Base-by-base conservation (phyloP, 2,113 vertebrate genomes). In the Solea senegalensis region DNA sequence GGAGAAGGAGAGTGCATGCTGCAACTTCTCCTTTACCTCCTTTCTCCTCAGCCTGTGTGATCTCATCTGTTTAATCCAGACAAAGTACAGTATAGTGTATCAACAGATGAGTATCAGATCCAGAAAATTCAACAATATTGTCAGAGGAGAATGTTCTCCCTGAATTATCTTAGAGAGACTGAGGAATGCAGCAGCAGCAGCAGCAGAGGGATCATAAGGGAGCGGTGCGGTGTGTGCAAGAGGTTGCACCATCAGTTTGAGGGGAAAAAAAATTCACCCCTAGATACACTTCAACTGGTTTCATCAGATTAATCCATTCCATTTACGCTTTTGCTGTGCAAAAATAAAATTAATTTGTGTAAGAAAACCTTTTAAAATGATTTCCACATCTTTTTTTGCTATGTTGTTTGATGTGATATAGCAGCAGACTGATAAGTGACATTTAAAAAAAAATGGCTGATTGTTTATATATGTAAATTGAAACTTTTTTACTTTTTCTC, bases 181-280 rank as follows among this genome's bases (percentile, higher is more conserved):
- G 41, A 69, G 57, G 63, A 65, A 80, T 61, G 61, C 52, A 59
- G 62, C 16, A 27, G 40, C 52, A 59, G 62, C 16, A 27, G 40
- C 50, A 34, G 28, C 40, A 7, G 61, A 21, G 34, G 34, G 5
- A 34, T 34, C 13, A 28, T 16, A 9, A 56, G 34, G 13, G 26
- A 27, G 11, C 14, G 57, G 26, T 44, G 48, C 21, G 67, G 43
- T 60, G 54, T 60, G 54, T 53, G n/a, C 26, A 58, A 13, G 12
- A 57, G 26, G 21, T 53, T 74, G 46, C 26, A 0, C 51, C 74
- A 81, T 79, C 69, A 76, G 57, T 66, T 46, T n/a, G 50, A 55
- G 55, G n/a, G 8, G 2, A 9, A 16, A 48, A 69, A 62, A 61
- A 61, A 21, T 43, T 11, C 39, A 61, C 14, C 55, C 50, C 1